Evolutionary conservation across 2,888 invertebrate genomes (phyloP).

Genomic region (Drosophila sordidapex): DNA sequence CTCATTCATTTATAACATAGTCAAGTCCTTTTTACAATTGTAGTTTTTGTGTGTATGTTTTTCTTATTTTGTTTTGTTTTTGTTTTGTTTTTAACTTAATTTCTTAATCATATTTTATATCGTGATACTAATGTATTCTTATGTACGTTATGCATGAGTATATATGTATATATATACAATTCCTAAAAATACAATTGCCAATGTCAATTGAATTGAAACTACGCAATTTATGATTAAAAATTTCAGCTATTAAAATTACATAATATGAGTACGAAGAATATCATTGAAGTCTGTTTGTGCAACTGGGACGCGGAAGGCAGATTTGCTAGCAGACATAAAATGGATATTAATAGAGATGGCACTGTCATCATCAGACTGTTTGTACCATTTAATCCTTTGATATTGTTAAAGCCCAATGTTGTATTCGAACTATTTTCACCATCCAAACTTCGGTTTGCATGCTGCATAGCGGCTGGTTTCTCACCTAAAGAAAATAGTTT

Average conservation of each 20-base stretch:
- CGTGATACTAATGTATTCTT: conserved; percentile 54
- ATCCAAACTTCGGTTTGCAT: conserved; percentile 84
- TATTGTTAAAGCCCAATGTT: conserved; percentile 60
- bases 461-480: conserved; percentile 85
- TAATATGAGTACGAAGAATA: conserved; percentile 52
- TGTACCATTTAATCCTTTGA: conserved; percentile 64
- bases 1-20: conserved; percentile 50
- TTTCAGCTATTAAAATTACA: conserved; percentile 65
- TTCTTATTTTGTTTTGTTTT: background rate
- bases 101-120: conserved; percentile 44
- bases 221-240: conserved; percentile 28
- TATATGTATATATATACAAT: conserved; percentile 59
- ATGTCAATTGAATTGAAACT: conserved; percentile 55
- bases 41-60: background rate
- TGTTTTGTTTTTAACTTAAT: conserved; percentile 33
- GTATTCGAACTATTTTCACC: conserved; percentile 75
- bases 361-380: conserved; percentile 31
- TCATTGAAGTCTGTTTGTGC: conserved; percentile 35
- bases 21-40: conserved; percentile 73
- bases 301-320: conserved; percentile 35
- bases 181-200: conserved; percentile 56
- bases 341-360: conserved; percentile 46
- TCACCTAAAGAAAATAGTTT: conserved; percentile 73
- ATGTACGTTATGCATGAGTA: conserved; percentile 37
- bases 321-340: conserved; percentile 51